phyloP scores from a whole-genome alignment of 2,797 vertebrate species.

The Mareca strepera region DNA sequence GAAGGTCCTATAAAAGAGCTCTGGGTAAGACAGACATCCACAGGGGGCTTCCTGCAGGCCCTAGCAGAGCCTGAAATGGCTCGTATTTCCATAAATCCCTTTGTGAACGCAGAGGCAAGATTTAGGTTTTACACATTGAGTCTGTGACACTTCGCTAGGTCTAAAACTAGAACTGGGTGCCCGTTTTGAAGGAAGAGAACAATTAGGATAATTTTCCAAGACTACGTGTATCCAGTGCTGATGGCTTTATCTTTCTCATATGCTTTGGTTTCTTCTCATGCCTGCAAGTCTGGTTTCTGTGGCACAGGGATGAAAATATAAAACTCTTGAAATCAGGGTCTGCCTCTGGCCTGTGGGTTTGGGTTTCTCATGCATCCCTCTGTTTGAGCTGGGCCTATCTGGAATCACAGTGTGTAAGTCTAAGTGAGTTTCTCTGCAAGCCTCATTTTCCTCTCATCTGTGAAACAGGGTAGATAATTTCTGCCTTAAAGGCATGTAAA shows the following conservation, averaged over 20 bases:
- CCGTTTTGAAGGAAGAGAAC: not conserved
- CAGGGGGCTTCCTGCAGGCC: not conserved
- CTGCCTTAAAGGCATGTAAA: conserved; percentile 35
- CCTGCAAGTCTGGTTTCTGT: not conserved
- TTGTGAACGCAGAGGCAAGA: not conserved
- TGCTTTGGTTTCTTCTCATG: not conserved
- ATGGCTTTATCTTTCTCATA: not conserved
- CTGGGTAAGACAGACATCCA: not conserved
- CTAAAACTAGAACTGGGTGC: not conserved
- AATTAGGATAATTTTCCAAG: not conserved
- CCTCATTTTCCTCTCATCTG: not conserved
- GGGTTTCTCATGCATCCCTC: not conserved
- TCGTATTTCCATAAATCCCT: not conserved
- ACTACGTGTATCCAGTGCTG: fast-evolving
- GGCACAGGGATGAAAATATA: not conserved
- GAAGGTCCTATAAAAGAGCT: not conserved
- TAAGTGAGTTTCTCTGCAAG: not conserved
- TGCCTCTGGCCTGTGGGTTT: conserved; percentile 17
- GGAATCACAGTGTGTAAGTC: not conserved
- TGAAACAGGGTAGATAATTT: not conserved
- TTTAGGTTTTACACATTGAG: not conserved
- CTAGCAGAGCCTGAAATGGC: not conserved
- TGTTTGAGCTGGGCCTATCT: conserved; percentile 27
- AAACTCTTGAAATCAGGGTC: not conserved
- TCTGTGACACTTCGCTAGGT: not conserved